phyloP scores from a whole-genome alignment of 2,113 vertebrate genomes.

The Candoia aspera region DNA sequence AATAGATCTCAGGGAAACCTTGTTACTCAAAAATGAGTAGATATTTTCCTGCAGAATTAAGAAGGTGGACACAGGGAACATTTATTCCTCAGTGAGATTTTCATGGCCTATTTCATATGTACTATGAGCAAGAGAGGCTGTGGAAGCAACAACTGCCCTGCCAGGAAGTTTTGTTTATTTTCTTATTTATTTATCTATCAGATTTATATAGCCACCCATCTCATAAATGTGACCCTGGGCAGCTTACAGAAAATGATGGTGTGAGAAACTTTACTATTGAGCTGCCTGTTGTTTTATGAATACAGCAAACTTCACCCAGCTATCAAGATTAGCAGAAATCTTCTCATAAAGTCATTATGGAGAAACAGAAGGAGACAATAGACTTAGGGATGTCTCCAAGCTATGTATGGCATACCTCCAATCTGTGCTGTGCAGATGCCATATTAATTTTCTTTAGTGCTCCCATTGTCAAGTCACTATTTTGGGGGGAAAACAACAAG shows the following conservation, averaged over 20 bases:
- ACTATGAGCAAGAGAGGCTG: neutral
- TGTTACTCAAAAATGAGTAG: neutral
- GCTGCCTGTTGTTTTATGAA: neutral
- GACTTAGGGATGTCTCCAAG: neutral
- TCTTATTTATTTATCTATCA: neutral
- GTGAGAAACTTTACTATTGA: neutral
- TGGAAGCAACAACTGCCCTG: neutral
- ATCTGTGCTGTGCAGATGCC: neutral
- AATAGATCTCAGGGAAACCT: slow-evolving; percentile 61
- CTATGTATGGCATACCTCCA: neutral
- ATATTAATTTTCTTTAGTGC: neutral
- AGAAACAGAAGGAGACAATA: neutral
- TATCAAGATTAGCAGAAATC: neutral
- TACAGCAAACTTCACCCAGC: neutral
- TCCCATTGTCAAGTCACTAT: neutral
- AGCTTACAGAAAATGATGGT: neutral
- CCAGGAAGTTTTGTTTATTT: neutral
- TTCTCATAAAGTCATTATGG: neutral
- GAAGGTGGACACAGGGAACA: neutral
- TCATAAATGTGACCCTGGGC: neutral
- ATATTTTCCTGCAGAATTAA: neutral
- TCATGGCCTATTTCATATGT: neutral
- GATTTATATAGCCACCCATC: neutral
- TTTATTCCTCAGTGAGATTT: neutral
- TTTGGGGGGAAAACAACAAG: neutral